These are phyloP conservation scores for Toxostoma redivivum DNA, from an alignment of 2,113 vertebrate genomes.

Conservation along the genomic window DNA sequence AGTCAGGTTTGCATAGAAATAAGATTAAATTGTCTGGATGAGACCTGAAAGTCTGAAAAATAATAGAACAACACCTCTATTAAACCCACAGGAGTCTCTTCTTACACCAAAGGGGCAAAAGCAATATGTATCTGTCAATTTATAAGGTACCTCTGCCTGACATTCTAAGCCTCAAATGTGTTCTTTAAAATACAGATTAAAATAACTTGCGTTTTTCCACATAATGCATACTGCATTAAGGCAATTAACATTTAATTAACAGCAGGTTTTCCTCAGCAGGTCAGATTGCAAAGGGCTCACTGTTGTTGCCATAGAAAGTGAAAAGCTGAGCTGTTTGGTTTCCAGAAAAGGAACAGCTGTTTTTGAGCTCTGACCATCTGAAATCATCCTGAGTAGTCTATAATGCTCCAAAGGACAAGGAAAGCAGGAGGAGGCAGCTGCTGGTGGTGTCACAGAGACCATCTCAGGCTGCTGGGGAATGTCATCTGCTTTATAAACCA, in stretches of 20 bases:
- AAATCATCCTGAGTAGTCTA: conserved; percentile 43
- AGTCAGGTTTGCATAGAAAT: conserved; percentile 2
- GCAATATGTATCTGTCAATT: not conserved
- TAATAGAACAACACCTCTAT: not conserved
- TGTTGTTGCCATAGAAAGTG: conserved; percentile 68
- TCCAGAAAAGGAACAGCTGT: conserved; percentile 60
- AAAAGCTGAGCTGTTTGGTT: conserved; percentile 44
- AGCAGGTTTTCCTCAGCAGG: conserved; percentile 79
- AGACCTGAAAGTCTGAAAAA: not conserved
- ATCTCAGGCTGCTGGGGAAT: conserved; percentile 63
- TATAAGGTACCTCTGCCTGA: not conserved
- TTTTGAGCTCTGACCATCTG: conserved; percentile 36
- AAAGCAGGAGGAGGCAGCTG: not conserved
- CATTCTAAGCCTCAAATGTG: conserved; percentile 55
- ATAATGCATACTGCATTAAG: conserved; percentile 74
- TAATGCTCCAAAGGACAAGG: conserved; percentile 28
- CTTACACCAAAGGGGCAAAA: not conserved
- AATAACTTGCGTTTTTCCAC: conserved; percentile 68
- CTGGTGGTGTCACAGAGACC: conserved; percentile 70
- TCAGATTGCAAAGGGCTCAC: conserved; percentile 74
- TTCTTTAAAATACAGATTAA: conserved; percentile 72
- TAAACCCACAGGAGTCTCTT: not conserved
- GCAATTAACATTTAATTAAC: conserved; percentile 92
- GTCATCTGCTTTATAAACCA: conserved; percentile 63
- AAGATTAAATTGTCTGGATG: not conserved